Conservation (phyloP, 2,888 invertebrate genomes). For the Fragum sueziense region DNA sequence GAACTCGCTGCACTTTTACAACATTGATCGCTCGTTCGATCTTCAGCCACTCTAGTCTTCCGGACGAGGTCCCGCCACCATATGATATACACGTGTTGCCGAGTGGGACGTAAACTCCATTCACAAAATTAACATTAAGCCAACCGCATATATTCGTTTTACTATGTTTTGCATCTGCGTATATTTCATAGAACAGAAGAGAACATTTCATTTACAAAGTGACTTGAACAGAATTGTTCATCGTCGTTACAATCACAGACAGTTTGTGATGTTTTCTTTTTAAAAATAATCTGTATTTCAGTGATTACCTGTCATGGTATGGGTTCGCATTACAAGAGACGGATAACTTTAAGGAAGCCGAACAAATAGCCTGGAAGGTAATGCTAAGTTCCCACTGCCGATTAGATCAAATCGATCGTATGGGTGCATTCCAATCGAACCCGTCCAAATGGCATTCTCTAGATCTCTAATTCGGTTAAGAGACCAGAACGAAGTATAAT, state of each 20-base stretch:
- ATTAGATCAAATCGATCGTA: no score
- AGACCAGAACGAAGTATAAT: no score
- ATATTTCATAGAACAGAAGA: background rate
- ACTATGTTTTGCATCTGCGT: background rate
- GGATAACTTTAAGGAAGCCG: constrained; percentile 81
- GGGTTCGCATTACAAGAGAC: constrained; percentile 84
- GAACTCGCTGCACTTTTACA: no score
- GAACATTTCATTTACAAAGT: no score
- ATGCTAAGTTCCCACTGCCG: background rate
- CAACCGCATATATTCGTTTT: background rate
- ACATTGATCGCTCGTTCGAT: no score
- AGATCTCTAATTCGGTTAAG: no score
- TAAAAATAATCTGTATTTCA: constrained; percentile 55
- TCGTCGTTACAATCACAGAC: background rate
- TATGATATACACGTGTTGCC: no score
- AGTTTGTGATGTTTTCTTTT: background rate
- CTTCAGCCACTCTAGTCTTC: no score
- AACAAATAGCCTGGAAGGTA: constrained; percentile 80
- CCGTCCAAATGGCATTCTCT: no score
- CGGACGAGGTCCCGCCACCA: no score
- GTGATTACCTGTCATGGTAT: constrained; percentile 84
- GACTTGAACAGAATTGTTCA: background rate
- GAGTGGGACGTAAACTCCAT: no score
- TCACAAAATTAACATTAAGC: background rate
- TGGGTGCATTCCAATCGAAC: no score